Conservation (phyloP, 1,140 invertebrate genomes). For the Cydia splendana region DNA sequence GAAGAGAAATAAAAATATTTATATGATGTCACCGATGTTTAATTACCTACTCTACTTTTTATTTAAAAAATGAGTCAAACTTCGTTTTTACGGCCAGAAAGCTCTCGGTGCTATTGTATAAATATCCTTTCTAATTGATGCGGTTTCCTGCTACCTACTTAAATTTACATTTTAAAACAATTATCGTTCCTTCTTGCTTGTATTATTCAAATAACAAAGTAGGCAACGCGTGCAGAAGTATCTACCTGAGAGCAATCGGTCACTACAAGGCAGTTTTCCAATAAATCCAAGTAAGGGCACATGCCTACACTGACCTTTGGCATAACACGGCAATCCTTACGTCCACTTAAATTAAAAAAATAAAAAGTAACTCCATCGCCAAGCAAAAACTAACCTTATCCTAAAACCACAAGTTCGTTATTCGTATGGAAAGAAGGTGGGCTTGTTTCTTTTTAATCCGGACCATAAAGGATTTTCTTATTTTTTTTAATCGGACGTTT, state of each 20-base stretch:
- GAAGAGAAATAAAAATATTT: too few relatives aligned
- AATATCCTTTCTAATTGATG: too few relatives aligned
- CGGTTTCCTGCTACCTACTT: neutral
- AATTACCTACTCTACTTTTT: too few relatives aligned
- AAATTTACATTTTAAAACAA: neutral
- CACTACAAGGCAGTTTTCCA: conserved; percentile 27
- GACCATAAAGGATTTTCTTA: conserved; percentile 25
- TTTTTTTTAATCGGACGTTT: conserved; percentile 28
- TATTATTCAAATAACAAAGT: conserved; percentile 17
- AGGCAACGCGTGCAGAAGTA: conserved; percentile 16
- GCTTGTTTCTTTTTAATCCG: conserved; percentile 27
- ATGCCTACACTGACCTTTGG: conserved; percentile 49
- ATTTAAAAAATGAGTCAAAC: too few relatives aligned
- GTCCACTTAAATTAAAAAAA: conserved; percentile 37
- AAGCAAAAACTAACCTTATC: neutral
- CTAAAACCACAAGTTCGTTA: neutral
- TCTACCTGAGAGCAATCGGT: conserved; percentile 20
- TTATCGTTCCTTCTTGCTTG: neutral
- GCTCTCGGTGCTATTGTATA: too few relatives aligned
- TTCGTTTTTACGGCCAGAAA: too few relatives aligned
- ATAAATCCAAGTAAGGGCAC: conserved; percentile 33
- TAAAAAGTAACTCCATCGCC: neutral
- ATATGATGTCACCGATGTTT: too few relatives aligned
- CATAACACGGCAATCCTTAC: conserved; percentile 50
- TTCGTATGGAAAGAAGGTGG: neutral